Evolutionary conservation across 2,888 invertebrate species (phyloP).

Genomic region (Drosophila rubida): DNA sequence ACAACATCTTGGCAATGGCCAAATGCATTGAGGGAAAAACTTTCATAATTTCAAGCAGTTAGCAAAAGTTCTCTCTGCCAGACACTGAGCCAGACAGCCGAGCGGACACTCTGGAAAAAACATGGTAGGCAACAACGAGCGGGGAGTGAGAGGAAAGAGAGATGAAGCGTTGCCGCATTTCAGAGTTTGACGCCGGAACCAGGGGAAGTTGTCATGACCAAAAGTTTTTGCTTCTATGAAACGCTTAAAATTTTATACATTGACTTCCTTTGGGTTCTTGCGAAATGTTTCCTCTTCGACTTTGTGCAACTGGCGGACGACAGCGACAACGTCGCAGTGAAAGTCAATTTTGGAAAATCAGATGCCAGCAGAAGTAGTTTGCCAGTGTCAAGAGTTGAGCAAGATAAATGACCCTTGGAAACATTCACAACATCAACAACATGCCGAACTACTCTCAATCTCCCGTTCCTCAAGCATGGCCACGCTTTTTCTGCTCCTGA

Average conservation of each 20-base stretch:
- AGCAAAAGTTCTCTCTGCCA: conserved; percentile 47
- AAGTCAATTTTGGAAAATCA: conserved; percentile 60
- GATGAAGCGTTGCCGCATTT: conserved; percentile 26
- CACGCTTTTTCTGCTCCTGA: conserved; percentile 5
- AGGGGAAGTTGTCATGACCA: conserved; percentile 74
- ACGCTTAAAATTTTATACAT: conserved; percentile 75
- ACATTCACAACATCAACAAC: conserved; percentile 49
- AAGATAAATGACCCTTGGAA: conserved; percentile 71
- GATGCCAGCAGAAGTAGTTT: conserved; percentile 65
- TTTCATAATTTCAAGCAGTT: conserved; percentile 77
- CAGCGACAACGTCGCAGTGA: conserved; percentile 11
- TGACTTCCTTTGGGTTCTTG: conserved; percentile 71
- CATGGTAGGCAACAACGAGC: background rate
- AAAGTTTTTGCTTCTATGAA: conserved; percentile 70
- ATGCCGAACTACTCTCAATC: conserved; percentile 32
- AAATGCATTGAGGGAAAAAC: conserved; percentile 64
- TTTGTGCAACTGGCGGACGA: conserved; percentile 27
- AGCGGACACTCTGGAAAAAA: background rate
- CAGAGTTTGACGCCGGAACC: conserved; percentile 69
- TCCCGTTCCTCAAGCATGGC: conserved; percentile 4
- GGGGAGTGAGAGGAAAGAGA: background rate
- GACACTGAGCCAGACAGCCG: conserved; percentile 15
- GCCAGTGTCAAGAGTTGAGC: conserved; percentile 65
- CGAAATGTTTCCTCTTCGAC: conserved; percentile 59
- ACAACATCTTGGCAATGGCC: conserved; percentile 55